Evolutionary conservation across 2,797 vertebrate genomes (phyloP), one percentile per base, ranked within the genome.

Genomic region (Lacerta bilineata): DNA sequence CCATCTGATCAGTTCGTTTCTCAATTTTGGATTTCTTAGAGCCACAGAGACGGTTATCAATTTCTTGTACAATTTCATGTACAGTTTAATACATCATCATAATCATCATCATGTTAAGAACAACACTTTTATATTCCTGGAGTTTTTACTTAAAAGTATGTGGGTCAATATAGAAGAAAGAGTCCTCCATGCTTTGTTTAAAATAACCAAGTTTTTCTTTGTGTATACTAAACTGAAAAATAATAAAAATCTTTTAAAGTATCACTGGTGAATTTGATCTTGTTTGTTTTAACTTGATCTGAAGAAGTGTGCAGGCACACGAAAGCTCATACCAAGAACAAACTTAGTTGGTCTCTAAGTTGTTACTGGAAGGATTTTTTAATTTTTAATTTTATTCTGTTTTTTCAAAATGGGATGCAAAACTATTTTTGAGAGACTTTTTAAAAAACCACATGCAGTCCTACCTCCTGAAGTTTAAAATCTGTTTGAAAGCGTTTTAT

Each of bases 191-290:
- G 18, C 72, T 50, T 10, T 88, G 2, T 90, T 90, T 50, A 33
- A 81, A 87, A 27, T 75, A 27, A 75, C 86, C 10, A 36, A 83
- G 93, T 36, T 83, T 43, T 90, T 33, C 85, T 74, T 66, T 78
- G 41, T 72, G 50, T 88, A 43, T 46, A 77, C 17, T 87, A 81
- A 0, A 0, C 25, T 4, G 89, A 79, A 87, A 92, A 93, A 90
- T 88, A 95, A 95, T 79, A 74, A 90, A 92, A 88, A 66, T 88
- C 20, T 46, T 79, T 75, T 86, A n/a, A 75, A 36, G 25, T 17
- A 10, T 36, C 72, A 8, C 55, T 27, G 3, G 83, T 76, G 85
- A 75, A 23, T 90, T 78, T 15, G 29, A 23, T 1, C 20, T 64
- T 23, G 61, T 84, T 79, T 88, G 33, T 80, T 80, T 76, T 66